Percentiles rank a stretch among this genome's conserved stretches.
Conservation (phyloP, 2,113 vertebrate genomes). For the Aviceda subcristata region DNA sequence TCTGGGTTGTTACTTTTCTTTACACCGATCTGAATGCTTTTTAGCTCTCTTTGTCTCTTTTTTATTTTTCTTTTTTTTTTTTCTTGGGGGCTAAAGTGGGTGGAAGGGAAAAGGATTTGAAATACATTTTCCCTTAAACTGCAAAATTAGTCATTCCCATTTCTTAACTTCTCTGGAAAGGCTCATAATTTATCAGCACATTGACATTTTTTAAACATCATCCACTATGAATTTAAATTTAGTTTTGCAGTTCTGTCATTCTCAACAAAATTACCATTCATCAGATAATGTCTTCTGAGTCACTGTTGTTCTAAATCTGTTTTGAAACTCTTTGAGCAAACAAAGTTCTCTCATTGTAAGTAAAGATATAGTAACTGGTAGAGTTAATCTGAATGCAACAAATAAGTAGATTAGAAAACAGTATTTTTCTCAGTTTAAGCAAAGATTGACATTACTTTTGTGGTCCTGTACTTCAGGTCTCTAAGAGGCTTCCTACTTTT, state of each 20-base stretch:
- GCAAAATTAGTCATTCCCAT: constrained; percentile 21
- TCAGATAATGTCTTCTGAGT: constrained; percentile 45
- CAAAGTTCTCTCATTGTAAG: constrained; percentile 4
- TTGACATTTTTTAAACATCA: background rate
- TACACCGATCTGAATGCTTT: background rate
- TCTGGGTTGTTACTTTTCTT: background rate
- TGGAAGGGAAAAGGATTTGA: background rate
- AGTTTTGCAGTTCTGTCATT: constrained; percentile 35
- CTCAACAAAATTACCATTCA: constrained; percentile 29
- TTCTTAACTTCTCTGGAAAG: constrained; percentile 20
- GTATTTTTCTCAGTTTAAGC: background rate
- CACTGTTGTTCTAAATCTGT: constrained; percentile 51
- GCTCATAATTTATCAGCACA: background rate
- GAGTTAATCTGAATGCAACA: background rate
- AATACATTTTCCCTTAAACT: background rate
- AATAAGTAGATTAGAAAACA: background rate
- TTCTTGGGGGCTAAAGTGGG: background rate
- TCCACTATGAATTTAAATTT: constrained; percentile 37
- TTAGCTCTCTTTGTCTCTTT: background rate
- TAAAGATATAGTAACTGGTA: background rate
- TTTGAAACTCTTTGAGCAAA: constrained; percentile 19
- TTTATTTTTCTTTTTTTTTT: too few species aligned
- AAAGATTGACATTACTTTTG: background rate
- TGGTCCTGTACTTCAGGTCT: background rate
- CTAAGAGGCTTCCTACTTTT: background rate